Evolutionary conservation across 2,888 invertebrate genomes (phyloP), one percentile per base, ranked within the genome.

Genomic region (Sipha maydis): DNA sequence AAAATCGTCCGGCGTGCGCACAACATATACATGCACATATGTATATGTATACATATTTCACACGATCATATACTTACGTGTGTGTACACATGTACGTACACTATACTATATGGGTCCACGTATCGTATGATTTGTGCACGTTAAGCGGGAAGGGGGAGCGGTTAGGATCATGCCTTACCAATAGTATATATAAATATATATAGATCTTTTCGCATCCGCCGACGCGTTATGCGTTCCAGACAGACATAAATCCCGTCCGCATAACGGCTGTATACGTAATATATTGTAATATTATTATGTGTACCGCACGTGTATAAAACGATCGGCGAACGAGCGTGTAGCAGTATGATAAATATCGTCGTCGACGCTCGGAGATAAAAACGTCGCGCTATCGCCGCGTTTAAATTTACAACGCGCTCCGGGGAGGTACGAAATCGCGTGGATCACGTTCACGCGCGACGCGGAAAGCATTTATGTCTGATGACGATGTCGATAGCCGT

Each of bases 171-270:
- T 69, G 69, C n/a, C n/a, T 28, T 9, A 67, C 48, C 9, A 48
- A 48, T 19, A 14, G 56, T 56, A 19, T 56, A 56, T 56, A 14
- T 56, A 56, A 56, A 8, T 8, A 41, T 41, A 7, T 41, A 7
- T 11, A 14, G n/a, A n/a, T n/a, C 25, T 61, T 25, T 1, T 25
- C 7, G 21, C 21, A 21, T n/a, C 25, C 61, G 61, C 61, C 61
- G 61, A 61, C 61, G 61, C 61, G 61, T 56, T 56, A 56, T 56
- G 56, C 67, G 67, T 69, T 69, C 69, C 69, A 69, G 69, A 69
- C 69, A 11, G 69, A 69, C 69, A 69, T 69, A 28, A 69, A 69
- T 69, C n/a, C 69, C 28, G 25, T n/a, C 1, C 69, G 17, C n/a
- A n/a, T 1, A 9, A n/a, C 69, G 69, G 11, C 41, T 41, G 41